A percentile compares a stretch with the other conserved stretches of the same genome.
Evolutionary conservation across 2,797 vertebrate species (phyloP).

Genomic region (Enteromius thamalakanensis): DNA sequence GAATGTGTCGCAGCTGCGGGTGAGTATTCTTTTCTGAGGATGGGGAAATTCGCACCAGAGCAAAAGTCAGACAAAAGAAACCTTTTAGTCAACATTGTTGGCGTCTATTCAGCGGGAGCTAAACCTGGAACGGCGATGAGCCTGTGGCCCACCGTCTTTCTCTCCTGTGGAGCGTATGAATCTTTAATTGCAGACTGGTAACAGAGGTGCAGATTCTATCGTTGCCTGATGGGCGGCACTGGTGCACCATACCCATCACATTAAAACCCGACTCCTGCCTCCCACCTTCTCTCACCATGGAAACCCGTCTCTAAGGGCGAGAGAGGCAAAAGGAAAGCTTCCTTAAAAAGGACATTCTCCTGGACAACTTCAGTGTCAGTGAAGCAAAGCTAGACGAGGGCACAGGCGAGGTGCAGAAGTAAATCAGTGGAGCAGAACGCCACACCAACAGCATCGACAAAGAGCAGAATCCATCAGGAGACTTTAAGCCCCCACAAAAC

Average conservation of each 20-base stretch:
- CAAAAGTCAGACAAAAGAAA: constrained; percentile 61
- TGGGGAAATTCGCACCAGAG: constrained; percentile 62
- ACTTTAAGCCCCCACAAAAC: constrained; percentile 20
- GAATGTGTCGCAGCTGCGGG: constrained; percentile 69
- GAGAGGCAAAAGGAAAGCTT: constrained; percentile 44
- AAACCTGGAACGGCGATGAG: constrained; percentile 13
- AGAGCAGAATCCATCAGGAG: constrained; percentile 41
- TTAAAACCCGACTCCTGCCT: constrained; percentile 26
- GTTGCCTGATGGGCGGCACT: constrained; percentile 57
- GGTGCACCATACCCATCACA: constrained; percentile 26
- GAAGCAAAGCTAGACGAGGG: constrained; percentile 34
- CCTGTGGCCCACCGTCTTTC: constrained; percentile 6
- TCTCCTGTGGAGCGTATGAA: constrained; percentile 58
- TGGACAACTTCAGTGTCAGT: constrained; percentile 40
- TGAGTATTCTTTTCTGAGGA: constrained; percentile 66
- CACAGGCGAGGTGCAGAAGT: constrained; percentile 11
- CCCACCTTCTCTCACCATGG: constrained; percentile 66
- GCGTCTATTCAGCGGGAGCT: neutral
- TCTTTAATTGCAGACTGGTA: constrained; percentile 66
- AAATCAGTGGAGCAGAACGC: constrained; percentile 46
- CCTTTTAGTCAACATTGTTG: constrained; percentile 49
- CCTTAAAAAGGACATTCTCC: constrained; percentile 36
- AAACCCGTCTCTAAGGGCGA: constrained; percentile 65
- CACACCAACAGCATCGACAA: constrained; percentile 35
- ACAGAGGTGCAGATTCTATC: constrained; percentile 63